Conservation (phyloP, 2,797 vertebrate genomes). For the Pampus argenteus region DNA sequence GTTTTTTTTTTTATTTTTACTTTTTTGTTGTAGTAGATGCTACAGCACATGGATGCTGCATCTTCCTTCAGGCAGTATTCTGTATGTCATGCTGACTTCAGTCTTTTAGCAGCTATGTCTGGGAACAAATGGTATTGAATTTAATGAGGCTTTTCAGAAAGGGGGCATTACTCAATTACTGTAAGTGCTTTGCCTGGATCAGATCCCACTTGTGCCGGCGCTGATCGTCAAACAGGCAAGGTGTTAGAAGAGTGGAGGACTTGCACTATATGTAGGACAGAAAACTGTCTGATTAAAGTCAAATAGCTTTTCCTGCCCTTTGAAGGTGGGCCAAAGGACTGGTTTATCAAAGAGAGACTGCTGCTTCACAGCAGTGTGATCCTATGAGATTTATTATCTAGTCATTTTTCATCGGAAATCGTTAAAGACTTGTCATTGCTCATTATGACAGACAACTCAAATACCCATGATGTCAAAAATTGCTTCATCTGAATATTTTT, state of each 20-base stretch:
- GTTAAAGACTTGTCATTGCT: neutral
- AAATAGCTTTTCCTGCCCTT: constrained; percentile 40
- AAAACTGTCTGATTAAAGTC: constrained; percentile 54
- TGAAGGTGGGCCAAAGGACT: constrained; percentile 62
- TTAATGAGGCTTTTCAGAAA: constrained; percentile 79
- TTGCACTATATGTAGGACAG: constrained; percentile 31
- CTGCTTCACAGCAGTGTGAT: constrained; percentile 6
- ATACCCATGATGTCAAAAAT: neutral
- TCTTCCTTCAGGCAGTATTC: constrained; percentile 24
- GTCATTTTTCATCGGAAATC: constrained; percentile 8
- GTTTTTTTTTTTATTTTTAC: neutral
- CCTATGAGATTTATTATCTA: constrained; percentile 14
- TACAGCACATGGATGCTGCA: neutral
- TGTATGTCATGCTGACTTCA: constrained; percentile 63
- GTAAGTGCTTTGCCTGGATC: constrained; percentile 75
- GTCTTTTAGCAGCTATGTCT: constrained; percentile 65
- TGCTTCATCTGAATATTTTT: neutral
- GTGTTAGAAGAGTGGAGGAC: constrained; percentile 38
- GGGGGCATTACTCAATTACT: constrained; percentile 76
- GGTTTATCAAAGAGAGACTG: constrained; percentile 26
- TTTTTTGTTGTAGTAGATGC: neutral
- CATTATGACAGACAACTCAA: neutral
- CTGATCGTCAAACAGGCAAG: constrained; percentile 51
- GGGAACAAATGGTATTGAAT: constrained; percentile 70
- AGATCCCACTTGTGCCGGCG: constrained; percentile 39